phyloP scores from a whole-genome alignment of 2,113 vertebrate species.

The Mastomys coucha region DNA sequence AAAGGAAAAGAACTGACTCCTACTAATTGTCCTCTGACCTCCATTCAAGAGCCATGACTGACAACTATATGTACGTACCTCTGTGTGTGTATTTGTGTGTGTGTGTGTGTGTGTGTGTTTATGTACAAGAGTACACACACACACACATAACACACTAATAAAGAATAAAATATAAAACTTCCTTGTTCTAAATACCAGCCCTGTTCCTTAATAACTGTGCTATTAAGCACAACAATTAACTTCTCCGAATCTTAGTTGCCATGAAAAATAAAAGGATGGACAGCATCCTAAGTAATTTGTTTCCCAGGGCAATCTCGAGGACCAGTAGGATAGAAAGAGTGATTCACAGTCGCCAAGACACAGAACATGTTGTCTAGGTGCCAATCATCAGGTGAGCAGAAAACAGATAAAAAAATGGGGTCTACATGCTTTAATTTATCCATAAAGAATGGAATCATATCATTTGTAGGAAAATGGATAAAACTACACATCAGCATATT shows the following conservation, averaged over 20 bases:
- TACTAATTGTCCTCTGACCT: too few species aligned
- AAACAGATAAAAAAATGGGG: too few species aligned
- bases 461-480: too few species aligned
- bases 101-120: too few species aligned
- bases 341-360: neutral
- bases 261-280: neutral
- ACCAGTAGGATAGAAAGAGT: neutral
- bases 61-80: too few species aligned
- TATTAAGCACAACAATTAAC: neutral
- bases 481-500: neutral
- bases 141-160: neutral
- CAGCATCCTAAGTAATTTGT: neutral
- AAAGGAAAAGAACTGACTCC: neutral
- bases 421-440: too few species aligned
- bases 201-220: neutral
- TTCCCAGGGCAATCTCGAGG: neutral
- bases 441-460: too few species aligned
- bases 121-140: too few species aligned
- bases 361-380: too few species aligned
- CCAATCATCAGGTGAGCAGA: too few species aligned
- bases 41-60: neutral
- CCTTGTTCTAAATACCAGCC: neutral
- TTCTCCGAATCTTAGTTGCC: neutral
- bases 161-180: neutral
- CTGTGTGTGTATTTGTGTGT: neutral